Conservation (phyloP, 1,140 invertebrate genomes). For the Spodoptera frugiperda region DNA sequence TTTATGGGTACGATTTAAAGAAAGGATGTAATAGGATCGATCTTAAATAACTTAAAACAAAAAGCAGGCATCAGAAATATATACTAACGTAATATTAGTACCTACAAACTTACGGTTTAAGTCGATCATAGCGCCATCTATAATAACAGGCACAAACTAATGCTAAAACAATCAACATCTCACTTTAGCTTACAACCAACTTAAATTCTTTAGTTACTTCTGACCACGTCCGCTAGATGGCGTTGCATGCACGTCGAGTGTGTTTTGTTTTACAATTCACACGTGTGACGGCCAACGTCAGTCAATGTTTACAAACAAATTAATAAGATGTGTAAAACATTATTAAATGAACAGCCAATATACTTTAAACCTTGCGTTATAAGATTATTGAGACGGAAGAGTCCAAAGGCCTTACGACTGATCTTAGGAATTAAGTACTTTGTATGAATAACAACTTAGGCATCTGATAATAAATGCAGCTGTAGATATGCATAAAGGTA, state of each 20-base stretch:
- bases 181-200: constrained; percentile 9
- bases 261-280: constrained; percentile 14
- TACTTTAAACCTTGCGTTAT: too few species aligned
- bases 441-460: too few species aligned
- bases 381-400: too few species aligned
- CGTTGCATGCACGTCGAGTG: not conserved
- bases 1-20: too few species aligned
- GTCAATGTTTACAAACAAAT: constrained; percentile 36
- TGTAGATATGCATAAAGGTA: too few species aligned
- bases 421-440: too few species aligned
- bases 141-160: not conserved
- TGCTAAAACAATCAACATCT: not conserved
- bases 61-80: not conserved
- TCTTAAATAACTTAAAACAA: too few species aligned
- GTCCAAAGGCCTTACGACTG: too few species aligned
- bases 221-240: constrained; percentile 13
- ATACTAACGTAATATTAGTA: not conserved
- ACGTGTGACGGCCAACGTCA: not conserved
- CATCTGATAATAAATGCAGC: too few species aligned
- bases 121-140: not conserved
- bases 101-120: not conserved
- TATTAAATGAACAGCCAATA: not conserved
- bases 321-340: constrained; percentile 19
- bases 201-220: constrained; percentile 3
- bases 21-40: too few species aligned